Base-by-base conservation (phyloP, 2,113 vertebrate species). In the Pelmatolapia mariae region DNA sequence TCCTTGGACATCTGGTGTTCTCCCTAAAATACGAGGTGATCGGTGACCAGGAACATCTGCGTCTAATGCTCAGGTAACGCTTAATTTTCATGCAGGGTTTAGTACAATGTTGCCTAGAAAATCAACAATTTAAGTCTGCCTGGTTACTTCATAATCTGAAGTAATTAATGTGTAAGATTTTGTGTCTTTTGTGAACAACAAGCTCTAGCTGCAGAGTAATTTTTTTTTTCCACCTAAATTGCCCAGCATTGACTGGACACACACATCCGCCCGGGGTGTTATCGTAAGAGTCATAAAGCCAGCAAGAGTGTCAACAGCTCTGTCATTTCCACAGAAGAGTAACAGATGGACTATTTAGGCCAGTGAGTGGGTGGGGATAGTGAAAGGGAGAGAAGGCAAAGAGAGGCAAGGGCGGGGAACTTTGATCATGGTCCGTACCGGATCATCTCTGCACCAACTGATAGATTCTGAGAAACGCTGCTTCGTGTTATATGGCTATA, bases 21-120 rank as follows among this genome's bases (percentile, higher is more conserved):
- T 99, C 99, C 2, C 94, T 99, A 94, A 99, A 99, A 94, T 99
- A 99, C 1, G 98, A 99, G 0, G 97, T 98, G 86, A 98, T 98
- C 1, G 97, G 97, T 10, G 98, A 98, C 93, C 98, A 99, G 95
- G 99, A 99, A 89, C 98, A 99, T 71, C 97, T 99, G 47, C 97
- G 98, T 26, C 96, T 99, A 31, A 97, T 99, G 94, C 97, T 99
- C 92, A 98, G 98, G 98, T 99, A 90, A 86, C 31, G 4, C 38
- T 87, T 80, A 83, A 73, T 86, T 81, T 81, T 56, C 54, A 76
- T 24, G 33, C 66, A 80, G 2, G n/a, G 5, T 26, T 43, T 8
- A 24, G 54, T 7, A 18, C 12, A 80, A 15, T 56, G 9, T 29
- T 7, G 45, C 16, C 24, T 38, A 15, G 47, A 22, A 22, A 13